Base-by-base conservation (phyloP, 2,797 vertebrate genomes). In the Melanotaenia nigrans region DNA sequence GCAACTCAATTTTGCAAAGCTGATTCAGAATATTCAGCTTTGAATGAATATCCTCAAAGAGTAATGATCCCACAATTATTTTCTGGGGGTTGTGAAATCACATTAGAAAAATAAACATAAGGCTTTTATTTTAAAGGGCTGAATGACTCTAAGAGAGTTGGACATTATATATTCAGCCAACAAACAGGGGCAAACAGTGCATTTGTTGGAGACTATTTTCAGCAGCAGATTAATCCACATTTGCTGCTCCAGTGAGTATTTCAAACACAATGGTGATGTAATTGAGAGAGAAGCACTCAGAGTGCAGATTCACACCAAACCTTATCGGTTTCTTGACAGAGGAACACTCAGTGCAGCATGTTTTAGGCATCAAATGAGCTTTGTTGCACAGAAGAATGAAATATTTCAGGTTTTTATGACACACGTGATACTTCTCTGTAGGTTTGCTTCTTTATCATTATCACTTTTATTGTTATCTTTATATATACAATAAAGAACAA, bases 141-240 rank as follows among this genome's bases (percentile, higher is more conserved):
- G 9, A n/a, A 24, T 10, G 5, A 58, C 25, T 47, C 51, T 35
- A 6, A 28, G 28, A 58, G 1, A 61, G 6, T 11, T 68, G 42
- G 4, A 2, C 24, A 47, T 33, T 51, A 28, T 14, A 8, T 18
- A 72, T 65, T 49, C 28, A 49, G 33, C 56, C 32, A n/a, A 16
- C 20, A 62, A 13, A 49, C 25, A 45, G 36, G 6, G 38, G 10
- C 5, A 36, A 56, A 35, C 13, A 36, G 5, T 58, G 32, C 22
- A 51, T 64, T 73, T 58, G 65, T 30, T 71, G 30, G 40, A 13
- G 54, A 32, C 62, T 75, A 55, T 64, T 78, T 73, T 75, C 49
- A 70, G 62, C 38, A n/a, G 4, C 24, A 28, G 58, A 64, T 66
- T 45, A 74, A 55, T 68, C 51, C 38, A 49, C 0, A n/a, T 54